Evolutionary conservation across 2,888 invertebrate genomes (phyloP).

Genomic region (Apodemia mormo): DNA sequence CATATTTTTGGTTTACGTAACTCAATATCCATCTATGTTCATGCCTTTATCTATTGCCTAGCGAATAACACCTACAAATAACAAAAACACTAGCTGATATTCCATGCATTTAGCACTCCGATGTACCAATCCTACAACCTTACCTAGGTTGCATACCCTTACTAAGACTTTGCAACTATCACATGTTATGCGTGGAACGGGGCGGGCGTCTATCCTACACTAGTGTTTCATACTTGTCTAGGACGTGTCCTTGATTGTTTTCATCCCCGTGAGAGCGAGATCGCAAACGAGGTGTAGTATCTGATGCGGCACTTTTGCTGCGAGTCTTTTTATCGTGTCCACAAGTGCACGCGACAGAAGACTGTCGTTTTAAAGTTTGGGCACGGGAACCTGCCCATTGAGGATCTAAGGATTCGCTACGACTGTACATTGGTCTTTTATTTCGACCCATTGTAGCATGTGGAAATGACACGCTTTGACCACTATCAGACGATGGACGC

Average conservation of each 20-base stretch:
- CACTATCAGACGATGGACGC: conserved; percentile 60
- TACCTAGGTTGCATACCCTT: conserved; percentile 15
- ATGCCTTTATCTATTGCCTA: conserved; percentile 32
- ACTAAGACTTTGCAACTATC: conserved; percentile 39
- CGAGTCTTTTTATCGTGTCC: conserved; percentile 73
- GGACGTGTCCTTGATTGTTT: conserved; percentile 63
- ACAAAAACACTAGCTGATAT: conserved; percentile 29
- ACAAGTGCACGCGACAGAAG: conserved; percentile 74
- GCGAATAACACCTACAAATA: conserved; percentile 29
- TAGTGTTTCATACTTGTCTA: conserved; percentile 78
- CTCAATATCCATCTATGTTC: conserved; percentile 30
- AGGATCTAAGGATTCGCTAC: conserved; percentile 73
- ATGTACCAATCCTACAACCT: conserved; percentile 28
- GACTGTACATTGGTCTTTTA: conserved; percentile 58
- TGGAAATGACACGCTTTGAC: conserved; percentile 50
- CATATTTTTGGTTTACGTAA: conserved; percentile 58
- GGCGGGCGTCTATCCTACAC: conserved; percentile 51
- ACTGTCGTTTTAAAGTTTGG: conserved; percentile 68
- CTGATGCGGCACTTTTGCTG: conserved; percentile 54
- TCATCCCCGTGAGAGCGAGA: conserved; percentile 70
- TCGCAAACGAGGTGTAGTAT: conserved; percentile 52
- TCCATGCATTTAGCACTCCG: conserved; percentile 48
- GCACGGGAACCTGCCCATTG: conserved; percentile 61
- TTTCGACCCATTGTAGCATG: conserved; percentile 60
- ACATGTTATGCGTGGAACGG: conserved; percentile 35